Evolutionary conservation across 2,797 vertebrate species (phyloP).

Genomic region (Poecilia velifera): DNA sequence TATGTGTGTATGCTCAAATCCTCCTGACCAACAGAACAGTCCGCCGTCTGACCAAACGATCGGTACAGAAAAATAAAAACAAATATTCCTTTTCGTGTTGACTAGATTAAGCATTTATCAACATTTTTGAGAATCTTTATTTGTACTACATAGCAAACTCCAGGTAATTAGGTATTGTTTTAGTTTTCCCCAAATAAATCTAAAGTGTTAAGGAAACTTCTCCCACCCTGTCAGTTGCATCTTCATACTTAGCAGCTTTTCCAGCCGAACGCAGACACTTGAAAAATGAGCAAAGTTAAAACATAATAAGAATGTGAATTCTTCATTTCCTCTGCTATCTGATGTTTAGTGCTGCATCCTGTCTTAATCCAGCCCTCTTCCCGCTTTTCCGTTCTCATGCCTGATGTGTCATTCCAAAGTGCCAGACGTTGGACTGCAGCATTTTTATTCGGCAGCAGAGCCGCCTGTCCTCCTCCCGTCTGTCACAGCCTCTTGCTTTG

Average conservation of each 20-base stretch:
- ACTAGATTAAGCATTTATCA: constrained; percentile 17
- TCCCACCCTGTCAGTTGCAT: neutral
- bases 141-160: neutral
- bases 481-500: neutral
- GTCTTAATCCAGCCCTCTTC: neutral
- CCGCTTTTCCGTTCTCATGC: neutral
- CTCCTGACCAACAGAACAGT: constrained; percentile 22
- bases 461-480: neutral
- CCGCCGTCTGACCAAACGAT: constrained; percentile 54
- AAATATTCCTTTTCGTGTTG: constrained; percentile 47
- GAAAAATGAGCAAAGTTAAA: neutral
- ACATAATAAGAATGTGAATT: neutral
- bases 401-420: neutral
- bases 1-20: neutral
- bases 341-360: neutral
- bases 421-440: neutral
- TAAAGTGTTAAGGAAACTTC: neutral
- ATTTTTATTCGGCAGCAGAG: neutral
- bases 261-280: neutral
- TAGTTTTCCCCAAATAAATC: neutral
- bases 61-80: constrained; percentile 61
- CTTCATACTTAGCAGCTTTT: neutral
- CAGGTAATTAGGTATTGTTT: neutral
- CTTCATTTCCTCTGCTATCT: neutral
- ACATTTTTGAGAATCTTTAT: neutral